A percentile compares a stretch with the other conserved stretches of the same genome.
Evolutionary conservation across 2,113 vertebrate species (phyloP).

Genomic region (Tachycineta bicolor): DNA sequence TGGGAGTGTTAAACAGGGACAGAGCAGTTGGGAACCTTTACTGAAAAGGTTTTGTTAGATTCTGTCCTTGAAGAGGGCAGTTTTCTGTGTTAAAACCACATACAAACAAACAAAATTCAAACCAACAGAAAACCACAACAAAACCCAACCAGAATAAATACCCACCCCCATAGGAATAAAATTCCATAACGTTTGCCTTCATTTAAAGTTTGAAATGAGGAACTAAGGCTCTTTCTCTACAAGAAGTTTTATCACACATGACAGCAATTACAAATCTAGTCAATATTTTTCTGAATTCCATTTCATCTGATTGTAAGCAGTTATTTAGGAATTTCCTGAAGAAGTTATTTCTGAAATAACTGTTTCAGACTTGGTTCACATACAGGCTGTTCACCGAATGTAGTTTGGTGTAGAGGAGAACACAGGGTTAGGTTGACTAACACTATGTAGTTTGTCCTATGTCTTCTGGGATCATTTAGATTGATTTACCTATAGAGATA

Average conservation of each 20-base stretch:
- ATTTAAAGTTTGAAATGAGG: slow-evolving; percentile 38
- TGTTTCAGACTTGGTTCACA: not conserved
- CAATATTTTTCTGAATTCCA: not conserved
- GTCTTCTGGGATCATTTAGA: not conserved
- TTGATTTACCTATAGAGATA: not conserved
- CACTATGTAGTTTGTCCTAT: not conserved
- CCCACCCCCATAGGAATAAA: fast-evolving
- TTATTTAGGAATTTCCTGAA: not conserved
- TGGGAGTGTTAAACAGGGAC: not conserved
- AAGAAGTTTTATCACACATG: not conserved
- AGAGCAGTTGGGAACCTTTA: not conserved
- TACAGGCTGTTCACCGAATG: not conserved
- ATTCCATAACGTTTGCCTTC: not conserved
- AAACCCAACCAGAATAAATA: not conserved
- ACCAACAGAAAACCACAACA: not conserved
- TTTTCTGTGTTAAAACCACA: not conserved
- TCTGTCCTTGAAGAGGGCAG: not conserved
- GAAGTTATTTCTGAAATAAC: not conserved
- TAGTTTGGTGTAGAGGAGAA: not conserved
- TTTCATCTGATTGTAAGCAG: not conserved
- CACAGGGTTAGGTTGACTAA: not conserved
- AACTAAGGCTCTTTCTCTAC: not conserved
- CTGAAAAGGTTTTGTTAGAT: not conserved
- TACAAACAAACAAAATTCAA: not conserved
- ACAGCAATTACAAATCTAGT: not conserved